Percentiles rank a stretch among this genome's conserved stretches.
Conservation (phyloP, 2,888 invertebrate genomes). For the Lamellibrachia columna region DNA sequence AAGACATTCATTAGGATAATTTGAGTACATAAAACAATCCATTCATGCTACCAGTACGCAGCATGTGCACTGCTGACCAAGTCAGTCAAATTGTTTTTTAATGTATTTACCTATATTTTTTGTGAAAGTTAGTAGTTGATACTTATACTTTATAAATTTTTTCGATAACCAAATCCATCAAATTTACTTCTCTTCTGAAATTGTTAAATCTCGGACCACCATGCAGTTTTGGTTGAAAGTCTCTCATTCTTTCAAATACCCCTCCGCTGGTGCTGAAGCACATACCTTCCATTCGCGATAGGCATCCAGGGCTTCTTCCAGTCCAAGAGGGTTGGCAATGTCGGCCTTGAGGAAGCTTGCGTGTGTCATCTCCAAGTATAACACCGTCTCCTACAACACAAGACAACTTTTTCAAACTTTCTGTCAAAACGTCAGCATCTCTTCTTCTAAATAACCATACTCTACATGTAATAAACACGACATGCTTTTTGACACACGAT, state of each 20-base stretch:
- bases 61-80: too few species aligned
- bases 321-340: not conserved
- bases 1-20: too few species aligned
- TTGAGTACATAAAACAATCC: too few species aligned
- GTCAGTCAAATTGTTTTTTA: too few species aligned
- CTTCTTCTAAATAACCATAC: not conserved
- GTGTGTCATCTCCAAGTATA: not conserved
- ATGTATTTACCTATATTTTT: too few species aligned
- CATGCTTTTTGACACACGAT: not conserved
- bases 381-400: slow-evolving; percentile 20
- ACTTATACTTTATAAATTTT: too few species aligned
- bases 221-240: too few species aligned
- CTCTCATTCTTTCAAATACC: not conserved
- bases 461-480: not conserved
- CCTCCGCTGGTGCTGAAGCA: not conserved
- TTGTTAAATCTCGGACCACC: too few species aligned
- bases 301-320: slow-evolving; percentile 20
- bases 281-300: slow-evolving; percentile 32
- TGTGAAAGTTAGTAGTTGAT: too few species aligned
- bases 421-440: not conserved
- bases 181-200: too few species aligned
- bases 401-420: not conserved
- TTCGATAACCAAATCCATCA: too few species aligned
- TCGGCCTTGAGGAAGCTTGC: not conserved
- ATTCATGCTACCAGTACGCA: too few species aligned